A percentile compares a stretch with the other conserved stretches of the same genome.
phyloP scores from a whole-genome alignment of 2,797 vertebrate species.

The Orientallactaga sibirica region DNA sequence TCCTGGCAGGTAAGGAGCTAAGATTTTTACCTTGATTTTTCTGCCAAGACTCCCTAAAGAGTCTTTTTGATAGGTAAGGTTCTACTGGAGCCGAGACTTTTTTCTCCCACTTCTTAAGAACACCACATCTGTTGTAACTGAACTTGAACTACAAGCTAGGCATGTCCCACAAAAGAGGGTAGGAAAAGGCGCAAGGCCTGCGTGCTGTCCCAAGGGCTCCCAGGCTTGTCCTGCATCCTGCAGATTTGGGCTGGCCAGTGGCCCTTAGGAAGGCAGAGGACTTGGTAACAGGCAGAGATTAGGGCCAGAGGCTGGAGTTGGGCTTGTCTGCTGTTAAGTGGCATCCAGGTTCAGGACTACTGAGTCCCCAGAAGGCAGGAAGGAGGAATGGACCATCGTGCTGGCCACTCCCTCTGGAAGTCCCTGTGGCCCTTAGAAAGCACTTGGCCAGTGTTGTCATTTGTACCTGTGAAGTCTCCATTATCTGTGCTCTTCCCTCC shows the following conservation, averaged over 20 bases:
- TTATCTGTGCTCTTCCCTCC: no score
- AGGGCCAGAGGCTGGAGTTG: background rate
- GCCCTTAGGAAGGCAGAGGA: background rate
- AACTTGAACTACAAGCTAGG: constrained; percentile 7
- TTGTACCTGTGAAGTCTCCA: background rate
- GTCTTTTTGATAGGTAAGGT: constrained; percentile 81
- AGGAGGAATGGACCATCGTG: background rate
- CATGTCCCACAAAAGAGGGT: fast-evolving
- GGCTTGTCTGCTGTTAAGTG: background rate
- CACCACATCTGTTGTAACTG: constrained; percentile 76
- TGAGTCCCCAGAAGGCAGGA: background rate
- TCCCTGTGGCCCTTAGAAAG: background rate
- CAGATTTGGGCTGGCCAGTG: background rate
- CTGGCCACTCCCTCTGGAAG: background rate
- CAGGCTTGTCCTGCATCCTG: background rate
- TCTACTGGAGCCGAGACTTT: constrained; percentile 74
- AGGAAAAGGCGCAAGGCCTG: background rate
- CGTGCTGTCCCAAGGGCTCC: background rate
- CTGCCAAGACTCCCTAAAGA: constrained; percentile 73
- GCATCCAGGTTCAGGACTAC: background rate
- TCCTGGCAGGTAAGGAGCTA: constrained; percentile 82
- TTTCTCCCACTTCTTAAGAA: constrained; percentile 75
- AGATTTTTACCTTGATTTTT: constrained; percentile 81
- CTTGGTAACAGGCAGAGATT: background rate
- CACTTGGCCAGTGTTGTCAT: background rate